A percentile compares a stretch with the other conserved stretches of the same genome.
phyloP scores from a whole-genome alignment of 1,140 invertebrate genomes.

The Drosophila takahashii region DNA sequence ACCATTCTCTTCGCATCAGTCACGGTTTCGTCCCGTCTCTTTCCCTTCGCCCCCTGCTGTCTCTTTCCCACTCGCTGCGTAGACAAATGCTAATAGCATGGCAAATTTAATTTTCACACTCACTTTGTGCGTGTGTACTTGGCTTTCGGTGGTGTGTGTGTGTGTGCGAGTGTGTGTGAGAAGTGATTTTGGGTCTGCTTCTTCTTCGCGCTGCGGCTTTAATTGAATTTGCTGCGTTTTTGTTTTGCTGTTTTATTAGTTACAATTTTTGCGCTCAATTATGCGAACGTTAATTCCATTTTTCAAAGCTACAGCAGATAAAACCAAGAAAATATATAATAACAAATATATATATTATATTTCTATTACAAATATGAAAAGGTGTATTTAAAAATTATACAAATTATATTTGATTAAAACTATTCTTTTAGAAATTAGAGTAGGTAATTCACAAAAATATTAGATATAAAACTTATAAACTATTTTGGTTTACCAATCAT shows the following conservation, averaged over 20 bases:
- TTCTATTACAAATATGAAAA: too few relatives aligned
- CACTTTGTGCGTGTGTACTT: slow-evolving; percentile 37
- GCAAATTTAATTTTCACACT: slow-evolving; percentile 69
- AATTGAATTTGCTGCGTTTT: slow-evolving; percentile 40
- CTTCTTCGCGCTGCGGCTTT: slow-evolving; percentile 36
- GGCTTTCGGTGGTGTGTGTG: slow-evolving; percentile 9
- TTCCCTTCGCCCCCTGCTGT: neutral
- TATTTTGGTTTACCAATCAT: neutral
- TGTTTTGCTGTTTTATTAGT: slow-evolving; percentile 45
- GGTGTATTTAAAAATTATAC: too few relatives aligned
- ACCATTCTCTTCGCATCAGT: slow-evolving; percentile 6
- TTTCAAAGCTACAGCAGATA: slow-evolving; percentile 13
- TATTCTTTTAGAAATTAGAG: too few relatives aligned
- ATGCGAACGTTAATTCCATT: slow-evolving; percentile 65
- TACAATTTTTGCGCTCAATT: slow-evolving; percentile 74
- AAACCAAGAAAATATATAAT: neutral
- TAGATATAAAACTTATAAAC: neutral
- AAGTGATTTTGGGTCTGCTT: slow-evolving; percentile 26
- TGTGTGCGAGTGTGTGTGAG: slow-evolving; percentile 3
- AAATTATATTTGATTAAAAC: too few relatives aligned
- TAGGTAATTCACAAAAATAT: too few relatives aligned
- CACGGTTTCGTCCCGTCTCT: slow-evolving; percentile 15
- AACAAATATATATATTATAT: neutral
- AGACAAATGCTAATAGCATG: slow-evolving; percentile 56
- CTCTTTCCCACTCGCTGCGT: slow-evolving; percentile 16